Evolutionary conservation across 92 coral and sea anemone genomes (phyloP), one percentile per base, ranked within the genome.

Genomic region (Parazoanthus atlanticus): DNA sequence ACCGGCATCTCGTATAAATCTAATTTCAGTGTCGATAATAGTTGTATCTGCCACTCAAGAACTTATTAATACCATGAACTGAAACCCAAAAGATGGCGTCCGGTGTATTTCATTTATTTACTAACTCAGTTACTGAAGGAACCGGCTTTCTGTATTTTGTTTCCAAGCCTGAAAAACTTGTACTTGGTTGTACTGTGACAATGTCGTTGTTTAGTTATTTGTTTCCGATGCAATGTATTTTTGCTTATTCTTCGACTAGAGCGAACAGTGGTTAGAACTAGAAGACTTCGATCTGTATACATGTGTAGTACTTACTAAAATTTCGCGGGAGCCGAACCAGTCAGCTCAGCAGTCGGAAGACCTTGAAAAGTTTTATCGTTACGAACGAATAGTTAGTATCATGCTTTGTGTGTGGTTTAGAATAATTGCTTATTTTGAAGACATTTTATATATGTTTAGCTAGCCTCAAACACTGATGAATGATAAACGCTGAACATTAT

Each of bases 21-120:
- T 69, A 36, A 36, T 75, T 21, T 75, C 79, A 33, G 49, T 19
- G 79, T 75, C 29, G 28, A 75, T 21, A 33, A 75, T 16, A 75
- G 17, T 8, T 61, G 65, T 23, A 5, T 38, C 52, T 17, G 26
- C 21, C 34, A 29, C 34, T 31, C 66, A 41, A 43, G 4, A 77
- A n/a, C 46, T 78, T 47, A 8, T 78, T 12, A 29, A 34, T 25
- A 9, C 66, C 66, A 78, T 46, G 61, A 64, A 82, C 3, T 40
- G 21, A n/a, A 12, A 13, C 10, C 61, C 21, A 6, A 69, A 84
- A 84, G 78, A 84, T 84, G 87, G 87, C 78, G 78, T 56, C 43
- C 38, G 3, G 23, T 38, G 69, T 74, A 28, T 17, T 16, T 19
- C 15, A 12, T 10, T n/a, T n/a, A n/a, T n/a, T n/a, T 10, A 52